phyloP scores from a whole-genome alignment of 2,888 invertebrate genomes.

The Strigamia maritima region DNA sequence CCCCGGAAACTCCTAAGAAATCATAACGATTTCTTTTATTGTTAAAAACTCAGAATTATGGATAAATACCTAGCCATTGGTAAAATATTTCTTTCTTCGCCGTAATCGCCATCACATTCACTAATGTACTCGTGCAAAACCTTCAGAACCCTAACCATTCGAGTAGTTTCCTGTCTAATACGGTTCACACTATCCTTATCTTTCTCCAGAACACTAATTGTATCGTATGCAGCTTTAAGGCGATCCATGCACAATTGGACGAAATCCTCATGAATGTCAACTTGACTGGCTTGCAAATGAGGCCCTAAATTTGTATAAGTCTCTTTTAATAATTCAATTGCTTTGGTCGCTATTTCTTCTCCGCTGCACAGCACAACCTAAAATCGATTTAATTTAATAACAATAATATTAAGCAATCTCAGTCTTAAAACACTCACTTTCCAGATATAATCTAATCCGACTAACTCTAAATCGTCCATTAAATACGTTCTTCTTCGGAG shows the following conservation, averaged over 20 bases:
- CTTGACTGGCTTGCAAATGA: conserved; percentile 67
- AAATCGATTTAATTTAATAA: neutral
- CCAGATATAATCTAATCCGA: conserved; percentile 96
- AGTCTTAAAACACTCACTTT: conserved; percentile 61
- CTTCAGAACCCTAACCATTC: conserved; percentile 89
- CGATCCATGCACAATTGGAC: conserved; percentile 88
- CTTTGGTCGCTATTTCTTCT: conserved; percentile 88
- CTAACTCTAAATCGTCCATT: conserved; percentile 90
- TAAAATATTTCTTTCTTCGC: conserved; percentile 81
- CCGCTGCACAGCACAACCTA: conserved; percentile 82
- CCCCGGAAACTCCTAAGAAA: conserved; percentile 75
- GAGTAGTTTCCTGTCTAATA: conserved; percentile 67
- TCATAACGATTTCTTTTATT: neutral
- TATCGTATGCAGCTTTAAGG: conserved; percentile 79
- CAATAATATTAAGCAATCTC: conserved; percentile 20
- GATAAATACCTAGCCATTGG: conserved; percentile 68
- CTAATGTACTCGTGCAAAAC: conserved; percentile 92
- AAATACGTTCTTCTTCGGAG: conserved; percentile 77
- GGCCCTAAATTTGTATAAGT: conserved; percentile 91
- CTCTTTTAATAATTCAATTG: conserved; percentile 85
- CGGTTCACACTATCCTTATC: conserved; percentile 57
- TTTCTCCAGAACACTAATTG: conserved; percentile 64
- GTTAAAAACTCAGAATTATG: too few species aligned
- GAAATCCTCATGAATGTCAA: conserved; percentile 86
- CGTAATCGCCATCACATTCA: conserved; percentile 76